Percentiles rank a stretch among this genome's conserved stretches.
Evolutionary conservation across 2,797 vertebrate species (phyloP).

Genomic region (Babyrousa celebensis): DNA sequence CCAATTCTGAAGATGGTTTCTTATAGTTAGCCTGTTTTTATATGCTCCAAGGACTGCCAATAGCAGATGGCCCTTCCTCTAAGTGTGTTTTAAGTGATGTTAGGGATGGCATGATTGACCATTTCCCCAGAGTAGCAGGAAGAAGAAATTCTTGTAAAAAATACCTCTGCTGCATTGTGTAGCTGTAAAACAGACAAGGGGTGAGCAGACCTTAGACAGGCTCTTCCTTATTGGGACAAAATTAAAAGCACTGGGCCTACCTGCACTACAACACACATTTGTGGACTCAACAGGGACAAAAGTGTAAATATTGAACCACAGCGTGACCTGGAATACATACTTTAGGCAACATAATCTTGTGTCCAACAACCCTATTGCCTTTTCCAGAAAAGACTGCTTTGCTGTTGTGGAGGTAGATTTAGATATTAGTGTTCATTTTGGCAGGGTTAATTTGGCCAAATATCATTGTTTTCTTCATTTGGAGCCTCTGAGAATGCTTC

Average conservation of each 20-base stretch:
- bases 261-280: neutral
- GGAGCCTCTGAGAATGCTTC: neutral
- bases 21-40: constrained; percentile 54
- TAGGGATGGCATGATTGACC: constrained; percentile 32
- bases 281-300: neutral
- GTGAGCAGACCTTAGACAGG: constrained; percentile 25
- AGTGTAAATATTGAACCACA: neutral
- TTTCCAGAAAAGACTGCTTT: constrained; percentile 15
- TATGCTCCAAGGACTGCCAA: neutral
- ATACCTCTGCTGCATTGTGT: neutral
- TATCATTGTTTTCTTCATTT: neutral
- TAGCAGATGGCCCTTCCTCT: constrained; percentile 33
- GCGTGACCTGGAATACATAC: neutral
- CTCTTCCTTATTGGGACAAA: neutral
- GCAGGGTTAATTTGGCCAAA: neutral
- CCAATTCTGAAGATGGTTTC: constrained; percentile 74
- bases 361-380: neutral
- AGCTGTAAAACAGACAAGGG: neutral
- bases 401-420: neutral
- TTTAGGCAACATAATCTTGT: neutral
- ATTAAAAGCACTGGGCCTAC: neutral
- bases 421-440: neutral
- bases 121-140: neutral
- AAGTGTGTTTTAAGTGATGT: constrained; percentile 34
- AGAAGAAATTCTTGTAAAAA: constrained; percentile 57